A percentile compares a stretch with the other conserved stretches of the same genome.
These are phyloP conservation scores for Acanthosepion pharaonis DNA, from an alignment of 2,888 invertebrate genomes.

Conservation along the genomic window DNA sequence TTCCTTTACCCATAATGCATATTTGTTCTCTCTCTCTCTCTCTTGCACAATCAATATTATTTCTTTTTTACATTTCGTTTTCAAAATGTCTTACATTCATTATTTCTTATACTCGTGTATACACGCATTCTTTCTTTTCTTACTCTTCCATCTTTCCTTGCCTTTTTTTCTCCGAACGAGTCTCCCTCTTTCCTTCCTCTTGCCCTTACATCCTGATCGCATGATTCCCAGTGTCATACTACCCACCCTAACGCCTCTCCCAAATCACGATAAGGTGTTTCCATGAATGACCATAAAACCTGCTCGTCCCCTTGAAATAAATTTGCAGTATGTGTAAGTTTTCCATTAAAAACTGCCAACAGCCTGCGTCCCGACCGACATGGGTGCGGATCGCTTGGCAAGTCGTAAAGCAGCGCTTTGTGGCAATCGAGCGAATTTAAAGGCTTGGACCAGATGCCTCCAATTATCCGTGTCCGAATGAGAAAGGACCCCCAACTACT, in stretches of 20 bases:
- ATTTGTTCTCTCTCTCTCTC: too few species aligned
- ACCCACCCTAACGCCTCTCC: not conserved
- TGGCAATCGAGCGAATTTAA: conserved; percentile 33
- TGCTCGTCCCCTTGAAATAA: conserved; percentile 33
- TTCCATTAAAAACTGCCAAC: conserved; percentile 11
- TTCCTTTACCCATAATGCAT: too few species aligned
- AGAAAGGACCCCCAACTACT: not conserved
- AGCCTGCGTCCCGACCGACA: not conserved
- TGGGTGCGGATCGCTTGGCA: conserved; percentile 33
- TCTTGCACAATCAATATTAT: too few species aligned
- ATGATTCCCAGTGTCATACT: not conserved
- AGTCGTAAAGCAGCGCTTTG: conserved; percentile 33
- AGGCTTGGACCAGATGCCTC: conserved; percentile 18
- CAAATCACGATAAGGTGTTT: conserved; percentile 21
- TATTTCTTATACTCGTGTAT: too few species aligned
- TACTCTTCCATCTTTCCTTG: too few species aligned
- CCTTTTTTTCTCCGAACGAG: too few species aligned
- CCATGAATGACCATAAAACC: conserved; percentile 11
- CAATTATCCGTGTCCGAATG: conserved; percentile 23
- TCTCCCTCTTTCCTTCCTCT: too few species aligned
- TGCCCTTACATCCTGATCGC: not conserved
- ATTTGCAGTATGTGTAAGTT: conserved; percentile 33
- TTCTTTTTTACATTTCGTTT: too few species aligned
- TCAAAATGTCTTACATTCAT: too few species aligned
- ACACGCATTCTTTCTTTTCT: too few species aligned